Conservation (phyloP, 2,888 invertebrate species). For the Allophyes oxyacanthae region DNA sequence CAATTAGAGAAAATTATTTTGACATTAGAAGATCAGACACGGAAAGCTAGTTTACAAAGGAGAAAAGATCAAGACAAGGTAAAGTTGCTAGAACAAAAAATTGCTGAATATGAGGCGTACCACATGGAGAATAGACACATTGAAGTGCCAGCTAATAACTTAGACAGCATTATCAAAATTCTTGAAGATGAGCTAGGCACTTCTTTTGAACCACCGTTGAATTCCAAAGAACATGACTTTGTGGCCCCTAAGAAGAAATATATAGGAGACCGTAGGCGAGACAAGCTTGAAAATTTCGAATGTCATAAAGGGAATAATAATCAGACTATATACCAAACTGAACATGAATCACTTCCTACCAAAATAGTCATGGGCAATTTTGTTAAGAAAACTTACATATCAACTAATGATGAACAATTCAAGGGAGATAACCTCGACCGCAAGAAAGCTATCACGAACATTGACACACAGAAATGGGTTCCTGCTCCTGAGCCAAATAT, state of each 20-base stretch:
- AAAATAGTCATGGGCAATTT: conserved; percentile 69
- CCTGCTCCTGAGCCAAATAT: conserved; percentile 47
- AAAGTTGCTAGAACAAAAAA: conserved; percentile 66
- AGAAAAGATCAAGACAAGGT: conserved; percentile 75
- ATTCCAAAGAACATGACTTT: conserved; percentile 49
- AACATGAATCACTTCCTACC: conserved; percentile 62
- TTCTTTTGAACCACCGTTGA: conserved; percentile 59
- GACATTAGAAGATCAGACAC: conserved; percentile 76
- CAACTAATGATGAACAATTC: conserved; percentile 60
- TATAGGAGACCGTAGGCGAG: conserved; percentile 50
- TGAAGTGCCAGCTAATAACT: conserved; percentile 69
- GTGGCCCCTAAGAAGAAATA: conserved; percentile 49
- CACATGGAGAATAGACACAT: conserved; percentile 59
- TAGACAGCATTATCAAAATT: conserved; percentile 79
- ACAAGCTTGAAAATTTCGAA: conserved; percentile 52
- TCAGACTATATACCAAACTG: conserved; percentile 42
- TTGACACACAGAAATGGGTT: conserved; percentile 65
- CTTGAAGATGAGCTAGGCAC: conserved; percentile 79
- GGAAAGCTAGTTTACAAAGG: conserved; percentile 66
- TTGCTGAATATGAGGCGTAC: conserved; percentile 67
- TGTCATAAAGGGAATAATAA: conserved; percentile 50
- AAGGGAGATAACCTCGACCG: conserved; percentile 67
- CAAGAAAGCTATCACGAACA: conserved; percentile 69
- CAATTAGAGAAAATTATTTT: conserved; percentile 81
- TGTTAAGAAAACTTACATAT: conserved; percentile 64